phyloP scores from a whole-genome alignment of 2,797 vertebrate species.

The Paedocypris micromegethes region DNA sequence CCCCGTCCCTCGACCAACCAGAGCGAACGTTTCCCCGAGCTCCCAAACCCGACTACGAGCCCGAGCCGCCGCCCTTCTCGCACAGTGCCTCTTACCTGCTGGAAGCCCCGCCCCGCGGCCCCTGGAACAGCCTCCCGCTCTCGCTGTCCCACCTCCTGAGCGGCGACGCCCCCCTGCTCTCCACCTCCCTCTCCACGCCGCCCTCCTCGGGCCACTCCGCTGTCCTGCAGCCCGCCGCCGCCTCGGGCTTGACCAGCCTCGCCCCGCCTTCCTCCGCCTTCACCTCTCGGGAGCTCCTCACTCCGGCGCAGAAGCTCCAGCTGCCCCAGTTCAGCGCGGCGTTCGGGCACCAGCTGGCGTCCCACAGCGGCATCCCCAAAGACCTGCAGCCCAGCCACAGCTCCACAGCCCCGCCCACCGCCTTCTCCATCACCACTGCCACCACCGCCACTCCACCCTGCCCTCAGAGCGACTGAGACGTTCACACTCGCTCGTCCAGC shows the following conservation, averaged over 20 bases:
- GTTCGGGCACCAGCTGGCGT: slow-evolving; percentile 96
- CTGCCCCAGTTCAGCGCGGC: slow-evolving; percentile 98
- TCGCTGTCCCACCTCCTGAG: slow-evolving; percentile 85
- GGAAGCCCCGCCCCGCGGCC: slow-evolving; percentile 83
- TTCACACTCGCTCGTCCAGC: not conserved
- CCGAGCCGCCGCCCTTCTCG: slow-evolving; percentile 90
- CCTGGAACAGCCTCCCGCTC: slow-evolving; percentile 89
- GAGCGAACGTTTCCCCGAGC: slow-evolving; percentile 89
- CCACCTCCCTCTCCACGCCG: slow-evolving; percentile 94
- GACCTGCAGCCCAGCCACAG: slow-evolving; percentile 99
- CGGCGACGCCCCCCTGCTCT: slow-evolving; percentile 91
- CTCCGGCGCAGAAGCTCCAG: slow-evolving; percentile 88
- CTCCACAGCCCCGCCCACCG: slow-evolving; percentile 93
- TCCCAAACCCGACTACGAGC: slow-evolving; percentile 88
- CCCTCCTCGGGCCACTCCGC: slow-evolving; percentile 88
- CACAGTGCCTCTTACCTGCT: slow-evolving; percentile 84
- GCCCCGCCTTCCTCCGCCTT: slow-evolving; percentile 71
- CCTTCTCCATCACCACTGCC: slow-evolving; percentile 89
- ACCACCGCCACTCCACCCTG: slow-evolving; percentile 87
- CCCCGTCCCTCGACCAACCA: slow-evolving; percentile 51
- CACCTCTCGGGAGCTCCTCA: slow-evolving; percentile 79
- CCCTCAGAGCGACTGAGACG: slow-evolving; percentile 79
- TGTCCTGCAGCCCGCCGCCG: slow-evolving; percentile 89
- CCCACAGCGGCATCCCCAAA: slow-evolving; percentile 98
- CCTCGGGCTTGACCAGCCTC: slow-evolving; percentile 78